Percentiles rank a stretch among this genome's conserved stretches.
Evolutionary conservation across 2,888 invertebrate genomes (phyloP).

Genomic region (Acrobasis suavella): DNA sequence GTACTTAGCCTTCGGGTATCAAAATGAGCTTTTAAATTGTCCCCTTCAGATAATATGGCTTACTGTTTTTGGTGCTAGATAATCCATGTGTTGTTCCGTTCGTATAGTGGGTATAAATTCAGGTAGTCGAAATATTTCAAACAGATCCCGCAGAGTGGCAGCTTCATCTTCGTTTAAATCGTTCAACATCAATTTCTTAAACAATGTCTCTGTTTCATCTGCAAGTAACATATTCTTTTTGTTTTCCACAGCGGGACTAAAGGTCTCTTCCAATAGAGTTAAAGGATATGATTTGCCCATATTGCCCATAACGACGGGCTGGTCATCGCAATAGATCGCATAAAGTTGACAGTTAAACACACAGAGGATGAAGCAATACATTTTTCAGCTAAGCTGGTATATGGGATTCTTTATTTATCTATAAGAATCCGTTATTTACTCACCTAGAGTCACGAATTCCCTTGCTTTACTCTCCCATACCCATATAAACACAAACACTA

Average conservation of each 20-base stretch:
- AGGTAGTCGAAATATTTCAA: conserved; percentile 56
- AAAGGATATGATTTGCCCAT: no score
- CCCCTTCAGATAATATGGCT: conserved; percentile 7
- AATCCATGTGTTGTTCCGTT: conserved; percentile 1
- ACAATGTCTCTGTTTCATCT: conserved; percentile 56
- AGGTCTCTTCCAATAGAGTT: no score
- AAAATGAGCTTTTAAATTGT: no score
- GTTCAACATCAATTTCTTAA: conserved; percentile 53
- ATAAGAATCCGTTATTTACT: conserved; percentile 27
- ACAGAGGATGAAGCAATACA: no score
- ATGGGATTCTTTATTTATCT: no score
- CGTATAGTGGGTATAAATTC: conserved; percentile 30
- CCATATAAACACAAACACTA: conserved; percentile 48
- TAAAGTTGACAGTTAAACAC: no score
- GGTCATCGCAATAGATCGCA: no score
- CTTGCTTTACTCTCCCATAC: conserved; percentile 45
- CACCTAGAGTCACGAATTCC: conserved; percentile 57
- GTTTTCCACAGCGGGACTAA: no score
- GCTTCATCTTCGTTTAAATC: conserved; percentile 50
- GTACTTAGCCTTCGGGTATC: no score
- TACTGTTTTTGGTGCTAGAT: neutral
- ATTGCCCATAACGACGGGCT: no score
- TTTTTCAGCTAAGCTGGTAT: no score
- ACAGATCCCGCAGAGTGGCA: conserved; percentile 47
- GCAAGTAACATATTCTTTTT: neutral